Percentiles rank a stretch among this genome's conserved stretches.
These are phyloP conservation scores for Drosophila rellima DNA, from an alignment of 2,888 invertebrate species.

Conservation along the genomic window DNA sequence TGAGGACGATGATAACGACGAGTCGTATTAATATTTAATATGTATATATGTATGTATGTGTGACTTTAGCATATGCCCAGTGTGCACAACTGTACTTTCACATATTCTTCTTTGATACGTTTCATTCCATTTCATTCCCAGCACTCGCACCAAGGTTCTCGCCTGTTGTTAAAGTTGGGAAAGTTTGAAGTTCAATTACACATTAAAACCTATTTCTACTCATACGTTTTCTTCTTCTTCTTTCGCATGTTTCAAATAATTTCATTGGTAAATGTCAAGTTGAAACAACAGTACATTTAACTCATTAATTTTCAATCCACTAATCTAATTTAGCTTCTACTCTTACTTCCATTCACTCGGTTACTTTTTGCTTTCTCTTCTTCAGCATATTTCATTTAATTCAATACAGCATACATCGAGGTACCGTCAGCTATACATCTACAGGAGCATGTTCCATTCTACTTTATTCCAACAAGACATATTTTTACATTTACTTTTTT, in stretches of 20 bases:
- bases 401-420: not conserved
- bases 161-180: not conserved
- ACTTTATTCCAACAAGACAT: not conserved
- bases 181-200: not conserved
- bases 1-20: slow-evolving; percentile 29
- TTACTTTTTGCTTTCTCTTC: too few relatives aligned
- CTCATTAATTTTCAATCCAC: too few relatives aligned
- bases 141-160: too few relatives aligned
- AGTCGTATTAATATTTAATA: slow-evolving; percentile 49
- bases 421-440: not conserved
- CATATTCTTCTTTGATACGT: not conserved
- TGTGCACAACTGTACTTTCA: slow-evolving; percentile 27
- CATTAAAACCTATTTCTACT: not conserved
- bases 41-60: slow-evolving; percentile 28
- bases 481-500: not conserved
- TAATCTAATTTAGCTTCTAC: too few relatives aligned
- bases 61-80: slow-evolving; percentile 12
- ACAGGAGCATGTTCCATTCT: not conserved
- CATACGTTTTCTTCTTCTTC: not conserved
- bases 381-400: not conserved
- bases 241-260: not conserved
- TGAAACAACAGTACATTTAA: too few relatives aligned
- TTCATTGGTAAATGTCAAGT: too few relatives aligned
- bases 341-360: too few relatives aligned
- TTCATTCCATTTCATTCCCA: not conserved